Percentiles rank a stretch among this genome's conserved stretches.
Evolutionary conservation across 2,113 vertebrate genomes (phyloP).

Genomic region (Oxyruncus cristatus): DNA sequence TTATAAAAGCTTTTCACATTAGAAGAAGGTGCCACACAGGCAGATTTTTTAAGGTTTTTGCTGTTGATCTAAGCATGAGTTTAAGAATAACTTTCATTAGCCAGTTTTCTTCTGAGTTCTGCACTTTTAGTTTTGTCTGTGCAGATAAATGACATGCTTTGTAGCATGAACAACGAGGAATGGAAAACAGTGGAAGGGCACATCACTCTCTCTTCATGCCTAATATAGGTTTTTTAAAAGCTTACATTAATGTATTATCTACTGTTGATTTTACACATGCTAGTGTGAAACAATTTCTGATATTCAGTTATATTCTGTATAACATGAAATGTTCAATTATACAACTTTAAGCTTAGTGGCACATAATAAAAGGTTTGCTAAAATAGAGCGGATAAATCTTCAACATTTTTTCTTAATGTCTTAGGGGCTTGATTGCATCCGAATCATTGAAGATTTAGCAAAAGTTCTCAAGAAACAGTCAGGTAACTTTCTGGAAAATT

Average conservation of each 20-base stretch:
- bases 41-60: not conserved
- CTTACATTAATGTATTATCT: not conserved
- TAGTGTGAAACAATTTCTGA: not conserved
- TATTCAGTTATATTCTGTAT: not conserved
- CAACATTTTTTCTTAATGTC: slow-evolving; percentile 2
- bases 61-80: not conserved
- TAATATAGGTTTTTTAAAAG: not conserved
- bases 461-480: slow-evolving; percentile 86
- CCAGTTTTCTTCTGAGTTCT: not conserved
- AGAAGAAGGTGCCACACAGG: not conserved
- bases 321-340: not conserved
- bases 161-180: not conserved
- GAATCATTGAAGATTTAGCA: slow-evolving; percentile 88
- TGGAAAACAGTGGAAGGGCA: not conserved
- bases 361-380: not conserved
- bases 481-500: slow-evolving; percentile 73
- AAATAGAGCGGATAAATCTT: not conserved
- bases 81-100: not conserved
- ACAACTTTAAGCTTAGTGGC: not conserved
- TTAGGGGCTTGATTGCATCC: slow-evolving; percentile 86
- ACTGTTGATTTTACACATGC: not conserved
- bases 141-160: not conserved
- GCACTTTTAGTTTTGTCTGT: not conserved
- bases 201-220: not conserved
- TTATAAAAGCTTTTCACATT: not conserved